A percentile compares a stretch with the other conserved stretches of the same genome.
Conservation (phyloP, 2,888 invertebrate genomes). For the Acanthococcus lagerstroemiae region DNA sequence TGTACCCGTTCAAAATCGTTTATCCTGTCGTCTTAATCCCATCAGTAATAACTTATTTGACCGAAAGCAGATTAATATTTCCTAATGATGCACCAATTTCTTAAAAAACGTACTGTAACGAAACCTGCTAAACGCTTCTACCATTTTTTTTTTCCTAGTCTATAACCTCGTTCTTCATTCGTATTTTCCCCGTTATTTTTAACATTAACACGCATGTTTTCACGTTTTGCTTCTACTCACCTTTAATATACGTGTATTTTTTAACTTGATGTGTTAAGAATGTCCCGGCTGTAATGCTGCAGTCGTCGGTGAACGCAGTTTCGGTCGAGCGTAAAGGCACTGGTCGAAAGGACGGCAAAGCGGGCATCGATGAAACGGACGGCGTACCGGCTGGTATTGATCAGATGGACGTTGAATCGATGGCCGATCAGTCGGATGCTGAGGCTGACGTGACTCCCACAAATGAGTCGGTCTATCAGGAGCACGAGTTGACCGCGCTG, state of each 20-base stretch:
- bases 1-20: too few species aligned
- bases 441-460: neutral
- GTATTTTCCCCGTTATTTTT: too few species aligned
- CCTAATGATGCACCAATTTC: too few species aligned
- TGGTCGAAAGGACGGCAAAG: neutral
- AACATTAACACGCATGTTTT: constrained; percentile 18
- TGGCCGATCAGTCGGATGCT: neutral
- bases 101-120: too few species aligned
- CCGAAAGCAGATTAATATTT: too few species aligned
- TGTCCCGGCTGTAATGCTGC: neutral
- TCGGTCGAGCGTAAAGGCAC: neutral
- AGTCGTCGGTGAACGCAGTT: neutral
- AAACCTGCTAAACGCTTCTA: too few species aligned
- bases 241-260: constrained; percentile 12
- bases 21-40: too few species aligned
- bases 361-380: neutral
- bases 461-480: neutral
- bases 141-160: too few species aligned
- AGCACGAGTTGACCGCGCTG: neutral
- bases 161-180: too few species aligned
- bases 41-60: too few species aligned
- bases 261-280: constrained; percentile 21
- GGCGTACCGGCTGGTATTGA: neutral
- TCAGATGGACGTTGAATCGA: too few species aligned
- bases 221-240: constrained; percentile 22